These are phyloP conservation scores for Metacarcinus magister DNA, from an alignment of 2,888 invertebrate species.

Conservation along the genomic window DNA sequence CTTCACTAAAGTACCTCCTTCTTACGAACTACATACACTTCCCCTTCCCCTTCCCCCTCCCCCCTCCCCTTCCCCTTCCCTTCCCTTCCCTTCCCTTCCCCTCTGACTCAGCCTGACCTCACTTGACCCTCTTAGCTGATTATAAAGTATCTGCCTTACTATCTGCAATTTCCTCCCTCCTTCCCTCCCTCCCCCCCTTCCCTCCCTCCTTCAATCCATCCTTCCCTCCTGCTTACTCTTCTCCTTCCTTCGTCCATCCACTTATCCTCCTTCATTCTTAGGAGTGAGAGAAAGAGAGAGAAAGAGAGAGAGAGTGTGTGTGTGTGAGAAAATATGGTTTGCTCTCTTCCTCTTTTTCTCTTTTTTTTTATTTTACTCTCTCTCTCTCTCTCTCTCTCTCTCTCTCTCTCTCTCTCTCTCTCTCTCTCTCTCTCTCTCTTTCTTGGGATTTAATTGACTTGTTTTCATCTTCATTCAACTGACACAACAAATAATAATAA, in stretches of 20 bases:
- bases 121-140: constrained; percentile 51
- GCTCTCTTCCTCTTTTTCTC: not conserved
- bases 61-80: not conserved
- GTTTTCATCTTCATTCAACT: not conserved
- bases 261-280: constrained; percentile 37
- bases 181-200: not conserved
- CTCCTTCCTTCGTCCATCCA: not conserved
- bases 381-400: constrained; percentile 29
- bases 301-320: too few relatives aligned
- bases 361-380: not conserved
- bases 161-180: constrained; percentile 35
- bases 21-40: not conserved
- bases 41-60: not conserved
- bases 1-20: constrained; percentile 27
- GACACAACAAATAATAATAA: not conserved
- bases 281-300: not conserved
- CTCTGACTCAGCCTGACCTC: constrained; percentile 40
- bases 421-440: not conserved
- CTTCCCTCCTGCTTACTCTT: not conserved
- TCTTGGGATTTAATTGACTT: not conserved
- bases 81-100: not conserved
- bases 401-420: constrained; percentile 34
- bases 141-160: constrained; percentile 44
- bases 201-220: not conserved
- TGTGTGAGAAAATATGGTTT: not conserved